phyloP scores from a whole-genome alignment of 2,797 vertebrate genomes.

The Lithobates sylvaticus region DNA sequence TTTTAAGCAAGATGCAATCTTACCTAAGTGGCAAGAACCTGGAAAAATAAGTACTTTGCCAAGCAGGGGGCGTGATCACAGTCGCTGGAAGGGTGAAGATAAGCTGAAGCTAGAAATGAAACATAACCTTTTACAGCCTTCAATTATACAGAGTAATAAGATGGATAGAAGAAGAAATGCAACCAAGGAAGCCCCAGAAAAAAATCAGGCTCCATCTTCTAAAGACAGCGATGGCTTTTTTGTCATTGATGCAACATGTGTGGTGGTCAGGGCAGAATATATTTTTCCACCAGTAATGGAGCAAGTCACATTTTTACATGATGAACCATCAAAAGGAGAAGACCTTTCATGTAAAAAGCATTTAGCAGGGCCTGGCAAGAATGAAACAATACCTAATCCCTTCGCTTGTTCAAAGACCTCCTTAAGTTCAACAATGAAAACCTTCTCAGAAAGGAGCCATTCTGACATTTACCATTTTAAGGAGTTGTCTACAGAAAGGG shows the following conservation, averaged over 20 bases:
- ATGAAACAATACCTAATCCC: not conserved
- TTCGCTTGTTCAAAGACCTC: not conserved
- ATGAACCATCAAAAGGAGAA: not conserved
- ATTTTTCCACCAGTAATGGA: constrained; percentile 70
- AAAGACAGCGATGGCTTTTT: constrained; percentile 69
- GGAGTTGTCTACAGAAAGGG: not conserved
- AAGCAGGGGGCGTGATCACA: constrained; percentile 22
- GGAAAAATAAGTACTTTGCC: constrained; percentile 43
- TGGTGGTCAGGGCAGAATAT: constrained; percentile 75
- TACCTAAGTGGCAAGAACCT: constrained; percentile 45
- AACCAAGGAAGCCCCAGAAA: not conserved
- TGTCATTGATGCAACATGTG: constrained; percentile 79
- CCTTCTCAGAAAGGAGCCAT: not conserved
- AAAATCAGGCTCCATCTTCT: not conserved
- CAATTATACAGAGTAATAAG: not conserved
- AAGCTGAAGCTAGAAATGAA: not conserved
- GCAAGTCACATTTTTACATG: constrained; percentile 64
- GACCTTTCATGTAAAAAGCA: not conserved
- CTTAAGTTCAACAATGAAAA: not conserved
- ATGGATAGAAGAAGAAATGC: not conserved
- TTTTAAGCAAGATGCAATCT: not conserved
- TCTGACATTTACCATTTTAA: not conserved
- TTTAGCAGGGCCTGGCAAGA: not conserved
- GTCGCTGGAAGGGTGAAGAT: constrained; percentile 7
- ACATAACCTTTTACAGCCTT: not conserved